Base-by-base conservation (phyloP, 2,113 vertebrate genomes). In the Smithornis capensis region DNA sequence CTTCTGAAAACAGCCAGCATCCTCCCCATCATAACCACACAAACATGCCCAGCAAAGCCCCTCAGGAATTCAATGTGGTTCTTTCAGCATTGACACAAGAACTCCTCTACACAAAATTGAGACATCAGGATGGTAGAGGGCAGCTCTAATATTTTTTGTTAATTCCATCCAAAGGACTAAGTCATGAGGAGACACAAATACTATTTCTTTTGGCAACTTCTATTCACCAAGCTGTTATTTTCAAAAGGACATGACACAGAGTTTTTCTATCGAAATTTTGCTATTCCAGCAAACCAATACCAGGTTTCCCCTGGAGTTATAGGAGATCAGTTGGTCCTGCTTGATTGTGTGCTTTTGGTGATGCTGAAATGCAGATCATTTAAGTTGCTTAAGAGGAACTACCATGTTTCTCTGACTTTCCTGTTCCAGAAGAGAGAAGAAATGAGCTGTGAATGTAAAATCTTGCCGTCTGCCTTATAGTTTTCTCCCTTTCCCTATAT, bases 81-180 rank as follows among this genome's bases (percentile, higher is more conserved):
- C 52, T 70, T 38, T 10, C 38, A 37, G 11, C 12, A 8, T 17
- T 42, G 47, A 38, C 3, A 1, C 24, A 83, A 83, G 55, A 1
- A 0, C 7, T 75, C 35, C 38, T 64, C 35, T 35, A n/a, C 0
- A 0, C 4, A 65, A 70, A 91, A 87, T 2, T 78, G 25, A 35
- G 52, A 77, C 0, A 0, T 45, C n/a, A 13, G 1, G 6, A 44
- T 2, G 5, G 7, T 2, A 84, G 14, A 14, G 49, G 25, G 14
- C 12, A 55, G 18, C 4, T 71, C 31, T n/a, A n/a, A 5, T 5
- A 18, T 18, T 70, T 74, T 52, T 69, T 53, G 19, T 42, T 24
- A 45, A 80, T 55, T 90, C 28, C 12, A 3, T 40, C 31, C 19
- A 44, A 57, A 22, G 25, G 38, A 73, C 13, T 3, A 19, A 90